Base-by-base conservation (phyloP, 2,113 vertebrate genomes). In the Vidua macroura region DNA sequence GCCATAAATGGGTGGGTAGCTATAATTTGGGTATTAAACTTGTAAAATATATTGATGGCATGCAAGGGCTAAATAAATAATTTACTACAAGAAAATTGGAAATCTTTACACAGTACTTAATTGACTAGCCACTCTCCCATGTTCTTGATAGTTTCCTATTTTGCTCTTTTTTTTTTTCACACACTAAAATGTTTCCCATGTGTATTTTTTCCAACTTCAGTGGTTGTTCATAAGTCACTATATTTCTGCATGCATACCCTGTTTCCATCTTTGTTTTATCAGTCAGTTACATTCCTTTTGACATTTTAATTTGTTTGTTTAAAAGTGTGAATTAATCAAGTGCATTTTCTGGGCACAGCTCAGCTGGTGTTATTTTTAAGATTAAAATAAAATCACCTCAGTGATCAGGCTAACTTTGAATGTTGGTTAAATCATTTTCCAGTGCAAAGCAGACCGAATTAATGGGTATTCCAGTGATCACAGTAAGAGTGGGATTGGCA, bases 1-100 rank as follows among this genome's bases (percentile, higher is more conserved):
- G 97, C 98, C 97, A 96, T 98, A 98, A 98, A 98, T 97, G 97
- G 97, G 98, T 97, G 97, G 98, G 95, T 96, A 95, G 97, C 97
- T 97, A 97, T 98, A 98, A 98, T 98, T 98, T 97, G 97, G 96
- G 96, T 98, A 98, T 98, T 98, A 98, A 98, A 98, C 98, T 98
- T 98, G 97, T 98, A 98, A 98, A 98, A 97, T 97, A 97, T 97
- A 98, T 98, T 95, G 97, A 98, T 98, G 93, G 97, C 94, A 97
- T 96, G 93, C 91, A 97, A 97, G 88, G 90, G 83, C 97, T 98
- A 98, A 98, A 98, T 98, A 98, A 98, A 98, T 98, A 98, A 98
- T 98, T 98, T 98, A 98, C 97, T 96, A 97, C 94, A 96, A 97
- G 97, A 98, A 98, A 98, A 98, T 98, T 98, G 97, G 98, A 98